A percentile compares a stretch with the other conserved stretches of the same genome.
These are phyloP conservation scores for Strigamia maritima DNA, from an alignment of 2,888 invertebrate genomes.

Conservation along the genomic window DNA sequence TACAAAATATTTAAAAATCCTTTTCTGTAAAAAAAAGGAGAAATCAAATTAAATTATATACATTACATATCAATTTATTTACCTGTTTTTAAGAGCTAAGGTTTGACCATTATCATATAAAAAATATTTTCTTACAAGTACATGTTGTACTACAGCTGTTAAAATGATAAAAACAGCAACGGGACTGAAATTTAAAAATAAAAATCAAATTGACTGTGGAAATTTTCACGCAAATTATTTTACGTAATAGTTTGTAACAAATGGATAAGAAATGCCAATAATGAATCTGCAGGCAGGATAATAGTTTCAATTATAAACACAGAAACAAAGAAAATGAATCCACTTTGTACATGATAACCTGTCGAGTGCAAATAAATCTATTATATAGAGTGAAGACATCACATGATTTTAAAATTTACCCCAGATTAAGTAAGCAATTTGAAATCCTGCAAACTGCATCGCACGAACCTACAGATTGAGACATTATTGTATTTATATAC, in stretches of 20 bases:
- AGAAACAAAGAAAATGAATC: neutral
- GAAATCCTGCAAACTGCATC: neutral
- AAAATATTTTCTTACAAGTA: neutral
- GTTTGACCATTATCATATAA: neutral
- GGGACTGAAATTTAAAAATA: neutral
- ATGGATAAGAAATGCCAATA: neutral
- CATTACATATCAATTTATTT: neutral
- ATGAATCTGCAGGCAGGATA: neutral
- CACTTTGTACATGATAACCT: neutral
- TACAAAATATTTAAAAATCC: neutral
- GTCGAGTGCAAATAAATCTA: neutral
- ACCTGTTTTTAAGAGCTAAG: neutral
- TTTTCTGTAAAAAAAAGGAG: neutral
- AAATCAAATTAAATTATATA: too few relatives aligned
- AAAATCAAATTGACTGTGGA: neutral
- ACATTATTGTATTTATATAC: too few relatives aligned
- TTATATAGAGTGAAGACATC: neutral
- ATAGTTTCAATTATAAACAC: neutral
- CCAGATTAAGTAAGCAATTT: neutral
- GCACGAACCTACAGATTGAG: neutral
- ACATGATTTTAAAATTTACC: neutral
- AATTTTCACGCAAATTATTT: neutral
- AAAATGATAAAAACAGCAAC: neutral
- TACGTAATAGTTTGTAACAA: neutral
- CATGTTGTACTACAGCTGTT: neutral